Conservation (phyloP, 1,140 invertebrate species). For the Euschistus heros region DNA sequence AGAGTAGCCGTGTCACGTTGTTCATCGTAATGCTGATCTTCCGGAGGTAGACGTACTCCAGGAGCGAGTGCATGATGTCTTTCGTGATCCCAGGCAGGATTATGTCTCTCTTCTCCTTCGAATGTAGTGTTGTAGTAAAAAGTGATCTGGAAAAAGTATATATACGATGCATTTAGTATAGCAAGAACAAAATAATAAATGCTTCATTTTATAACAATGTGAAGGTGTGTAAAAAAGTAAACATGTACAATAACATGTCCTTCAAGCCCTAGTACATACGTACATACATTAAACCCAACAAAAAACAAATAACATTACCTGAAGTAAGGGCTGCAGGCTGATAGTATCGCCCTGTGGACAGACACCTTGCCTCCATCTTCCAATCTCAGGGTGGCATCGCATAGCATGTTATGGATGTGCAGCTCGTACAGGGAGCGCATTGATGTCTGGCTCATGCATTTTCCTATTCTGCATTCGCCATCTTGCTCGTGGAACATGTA, state of each 20-base stretch:
- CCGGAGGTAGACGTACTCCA: conserved; percentile 73
- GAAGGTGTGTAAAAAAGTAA: too few species aligned
- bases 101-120: conserved; percentile 53
- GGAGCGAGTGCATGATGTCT: conserved; percentile 58
- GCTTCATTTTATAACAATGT: too few species aligned
- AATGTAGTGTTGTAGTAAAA: conserved; percentile 69
- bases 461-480: conserved; percentile 10
- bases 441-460: conserved; percentile 19
- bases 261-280: background rate
- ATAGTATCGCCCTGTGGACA: conserved; percentile 75
- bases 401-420: conserved; percentile 60
- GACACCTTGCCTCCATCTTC: conserved; percentile 63
- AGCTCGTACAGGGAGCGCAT: conserved; percentile 47
- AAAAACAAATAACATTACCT: conserved; percentile 37
- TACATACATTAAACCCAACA: background rate
- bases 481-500: background rate
- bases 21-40: conserved; percentile 53
- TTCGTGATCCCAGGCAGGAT: conserved; percentile 61
- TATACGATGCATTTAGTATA: too few species aligned
- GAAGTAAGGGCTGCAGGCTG: conserved; percentile 77
- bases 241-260: background rate
- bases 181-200: too few species aligned
- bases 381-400: conserved; percentile 68
- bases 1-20: conserved; percentile 66
- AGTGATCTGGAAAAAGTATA: conserved; percentile 47